Evolutionary conservation across 2,888 invertebrate genomes (phyloP), one percentile per base, ranked within the genome.

Genomic region (Chloromyia formosa): DNA sequence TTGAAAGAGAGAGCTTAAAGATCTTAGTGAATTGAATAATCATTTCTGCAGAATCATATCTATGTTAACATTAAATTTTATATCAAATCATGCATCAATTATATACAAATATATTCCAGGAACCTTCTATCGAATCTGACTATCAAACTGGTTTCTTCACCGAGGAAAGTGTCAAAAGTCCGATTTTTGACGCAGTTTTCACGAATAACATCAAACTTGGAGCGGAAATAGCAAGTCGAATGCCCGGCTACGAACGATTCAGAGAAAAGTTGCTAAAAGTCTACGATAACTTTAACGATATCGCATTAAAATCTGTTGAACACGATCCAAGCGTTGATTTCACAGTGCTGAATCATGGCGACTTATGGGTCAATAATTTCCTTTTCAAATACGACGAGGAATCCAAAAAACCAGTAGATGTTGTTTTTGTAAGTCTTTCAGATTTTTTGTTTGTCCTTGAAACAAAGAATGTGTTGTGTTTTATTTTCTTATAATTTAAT

Each of bases 341-440:
- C 69, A 85, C 86, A 22, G 87, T 88, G 14, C 80, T 88, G 58
- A 87, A 87, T 79, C 88, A 88, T 78, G 88, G 88, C 14, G 88
- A 88, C 78, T 81, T 87, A 1, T 88, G 88, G 88, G 83, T 86
- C 18, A 87, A 87, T 75, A 88, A 88, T 78, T 86, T 87, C 79
- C 85, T 88, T 85, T 88, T 87, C 80, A 80, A 81, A 56, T 56
- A 56, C 22, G 56, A 56, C 10, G 77, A 81, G 22, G 79, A 82
- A 74, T 82, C 83, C 75, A 83, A 14, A 20, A 64, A 16, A 5
- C 62, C 87, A 7, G 81, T 83, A 64, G 87, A 88, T 79, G 83
- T 86, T 58, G 83, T 83, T 74, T 85, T 87, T 76, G 86, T 87
- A 80, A 83, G 85, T n/a, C 3, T 49, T 49, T 49, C 49, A 3